These are phyloP conservation scores for Blera fallax DNA, from an alignment of 2,888 invertebrate species.

Conservation along the genomic window DNA sequence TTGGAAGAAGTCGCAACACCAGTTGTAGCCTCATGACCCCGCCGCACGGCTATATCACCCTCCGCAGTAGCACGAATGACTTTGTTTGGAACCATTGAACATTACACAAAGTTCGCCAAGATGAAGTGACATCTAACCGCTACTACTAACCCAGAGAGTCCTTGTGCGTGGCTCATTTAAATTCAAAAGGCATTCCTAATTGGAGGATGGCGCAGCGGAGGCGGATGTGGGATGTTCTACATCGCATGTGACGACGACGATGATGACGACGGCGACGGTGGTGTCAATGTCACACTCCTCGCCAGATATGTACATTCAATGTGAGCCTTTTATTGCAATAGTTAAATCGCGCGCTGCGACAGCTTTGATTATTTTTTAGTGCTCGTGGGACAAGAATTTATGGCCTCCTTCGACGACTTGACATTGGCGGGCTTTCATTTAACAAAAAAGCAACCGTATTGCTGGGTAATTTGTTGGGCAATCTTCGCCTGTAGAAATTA, in stretches of 20 bases:
- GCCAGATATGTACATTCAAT: constrained; percentile 16
- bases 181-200: constrained; percentile 69
- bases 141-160: constrained; percentile 61
- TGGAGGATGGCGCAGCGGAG: constrained; percentile 49
- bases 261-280: constrained; percentile 1
- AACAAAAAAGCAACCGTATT: constrained; percentile 36
- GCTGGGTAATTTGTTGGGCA: constrained; percentile 58
- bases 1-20: constrained; percentile 66
- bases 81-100: constrained; percentile 68
- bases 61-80: constrained; percentile 7
- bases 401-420: constrained; percentile 54
- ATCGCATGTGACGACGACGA: constrained; percentile 48
- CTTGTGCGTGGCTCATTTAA: constrained; percentile 72
- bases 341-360: constrained; percentile 32
- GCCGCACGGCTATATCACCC: background rate
- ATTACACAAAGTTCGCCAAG: constrained; percentile 64
- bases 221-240: constrained; percentile 48
- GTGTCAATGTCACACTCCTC: constrained; percentile 37
- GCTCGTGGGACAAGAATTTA: constrained; percentile 53
- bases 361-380: constrained; percentile 67
- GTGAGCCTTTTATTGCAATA: constrained; percentile 45
- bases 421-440: constrained; percentile 39
- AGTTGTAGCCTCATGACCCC: background rate
- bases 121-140: constrained; percentile 68
- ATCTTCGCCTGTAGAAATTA: constrained; percentile 63